Conservation (phyloP, 64 coral and sea anemone species). For the Platygyra sinensis region DNA sequence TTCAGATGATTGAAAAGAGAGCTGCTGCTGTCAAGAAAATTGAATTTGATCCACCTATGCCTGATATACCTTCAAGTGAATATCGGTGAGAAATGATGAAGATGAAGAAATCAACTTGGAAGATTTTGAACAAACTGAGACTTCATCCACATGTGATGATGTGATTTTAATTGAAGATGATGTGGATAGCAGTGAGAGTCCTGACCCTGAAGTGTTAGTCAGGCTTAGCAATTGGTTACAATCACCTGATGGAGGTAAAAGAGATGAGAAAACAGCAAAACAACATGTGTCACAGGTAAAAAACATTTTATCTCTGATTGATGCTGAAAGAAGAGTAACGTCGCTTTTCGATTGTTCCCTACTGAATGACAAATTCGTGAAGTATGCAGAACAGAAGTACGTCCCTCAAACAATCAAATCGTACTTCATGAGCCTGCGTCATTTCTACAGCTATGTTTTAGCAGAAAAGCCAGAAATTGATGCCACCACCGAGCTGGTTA, state of each 20-base stretch:
- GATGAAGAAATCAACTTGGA: too few relatives aligned
- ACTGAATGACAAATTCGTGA: not conserved
- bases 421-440: conserved; percentile 6
- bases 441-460: conserved; percentile 30
- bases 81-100: too few relatives aligned
- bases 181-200: not conserved
- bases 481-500: not conserved
- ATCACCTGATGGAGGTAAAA: conserved; percentile 63
- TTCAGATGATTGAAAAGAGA: conserved; percentile 11
- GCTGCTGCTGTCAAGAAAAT: not conserved
- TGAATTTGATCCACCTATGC: not conserved
- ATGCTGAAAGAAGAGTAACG: not conserved
- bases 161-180: conserved; percentile 1
- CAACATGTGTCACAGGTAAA: conserved; percentile 64
- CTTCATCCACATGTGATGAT: not conserved
- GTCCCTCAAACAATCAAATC: conserved; percentile 41
- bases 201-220: conserved; percentile 14
- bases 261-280: conserved; percentile 51
- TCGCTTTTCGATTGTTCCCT: conserved; percentile 9
- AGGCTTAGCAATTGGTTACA: conserved; percentile 51
- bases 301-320: conserved; percentile 50
- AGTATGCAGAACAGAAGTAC: conserved; percentile 17
- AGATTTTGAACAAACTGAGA: too few relatives aligned
- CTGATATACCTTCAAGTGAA: too few relatives aligned
- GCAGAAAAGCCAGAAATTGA: conserved; percentile 8